Evolutionary conservation across 2,113 vertebrate genomes (phyloP).

Genomic region (Phrynosoma blainvillii): DNA sequence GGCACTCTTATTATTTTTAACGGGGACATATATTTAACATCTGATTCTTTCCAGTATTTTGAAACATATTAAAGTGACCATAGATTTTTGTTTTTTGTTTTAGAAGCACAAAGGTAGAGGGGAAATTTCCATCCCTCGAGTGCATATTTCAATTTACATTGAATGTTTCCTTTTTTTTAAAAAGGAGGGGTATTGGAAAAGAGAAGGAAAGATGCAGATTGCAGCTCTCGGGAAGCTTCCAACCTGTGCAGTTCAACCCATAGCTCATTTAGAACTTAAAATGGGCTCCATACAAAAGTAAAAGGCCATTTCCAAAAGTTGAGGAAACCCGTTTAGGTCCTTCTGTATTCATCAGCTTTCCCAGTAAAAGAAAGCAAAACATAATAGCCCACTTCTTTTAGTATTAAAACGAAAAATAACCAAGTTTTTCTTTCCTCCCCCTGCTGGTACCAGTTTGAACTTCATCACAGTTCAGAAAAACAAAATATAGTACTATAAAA

Average conservation of each 20-base stretch:
- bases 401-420: conserved; percentile 25
- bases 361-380: conserved; percentile 28
- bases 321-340: not conserved
- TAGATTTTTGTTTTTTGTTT: not conserved
- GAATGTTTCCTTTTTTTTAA: not conserved
- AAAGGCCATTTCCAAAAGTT: conserved; percentile 4
- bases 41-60: conserved; percentile 20
- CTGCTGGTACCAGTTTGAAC: conserved; percentile 69
- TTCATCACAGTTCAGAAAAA: conserved; percentile 77
- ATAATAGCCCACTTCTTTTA: conserved; percentile 7
- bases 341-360: conserved; percentile 6
- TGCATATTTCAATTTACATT: not conserved
- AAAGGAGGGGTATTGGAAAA: not conserved
- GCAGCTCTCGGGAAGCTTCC: not conserved
- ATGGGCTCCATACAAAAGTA: not conserved
- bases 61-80: not conserved
- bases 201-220: not conserved
- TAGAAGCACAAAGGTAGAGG: not conserved
- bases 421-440: conserved; percentile 55
- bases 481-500: conserved; percentile 96
- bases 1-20: not conserved
- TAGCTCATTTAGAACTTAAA: not conserved
- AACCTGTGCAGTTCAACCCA: not conserved
- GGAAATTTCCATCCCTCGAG: not conserved
- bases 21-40: not conserved